A percentile compares a stretch with the other conserved stretches of the same genome.
These are phyloP conservation scores for Crotalus tigris DNA, from an alignment of 2,113 vertebrate species.

Conservation along the genomic window DNA sequence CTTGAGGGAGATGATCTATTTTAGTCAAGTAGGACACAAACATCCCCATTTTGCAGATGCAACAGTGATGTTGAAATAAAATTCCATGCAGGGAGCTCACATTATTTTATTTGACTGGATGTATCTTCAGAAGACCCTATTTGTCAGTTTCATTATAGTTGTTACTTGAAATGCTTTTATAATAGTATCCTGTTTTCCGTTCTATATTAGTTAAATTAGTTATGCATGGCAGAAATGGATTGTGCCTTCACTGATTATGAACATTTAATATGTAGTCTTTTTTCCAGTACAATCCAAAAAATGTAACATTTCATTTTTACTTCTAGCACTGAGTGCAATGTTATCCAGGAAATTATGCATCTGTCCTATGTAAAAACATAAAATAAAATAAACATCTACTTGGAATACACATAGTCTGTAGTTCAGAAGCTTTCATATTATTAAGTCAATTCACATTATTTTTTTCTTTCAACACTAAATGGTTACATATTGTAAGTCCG, in stretches of 20 bases:
- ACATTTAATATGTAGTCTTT: not conserved
- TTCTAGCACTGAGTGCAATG: slow-evolving; percentile 49
- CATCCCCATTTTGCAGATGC: not conserved
- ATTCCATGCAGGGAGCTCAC: not conserved
- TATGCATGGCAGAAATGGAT: slow-evolving; percentile 58
- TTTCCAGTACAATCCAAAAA: slow-evolving; percentile 38
- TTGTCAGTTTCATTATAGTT: slow-evolving; percentile 31
- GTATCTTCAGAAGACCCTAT: slow-evolving; percentile 9
- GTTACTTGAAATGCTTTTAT: slow-evolving; percentile 17
- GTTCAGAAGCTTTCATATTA: slow-evolving; percentile 34
- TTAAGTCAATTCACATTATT: slow-evolving; percentile 61
- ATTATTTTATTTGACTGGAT: not conserved
- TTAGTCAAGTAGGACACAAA: not conserved
- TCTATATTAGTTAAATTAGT: slow-evolving; percentile 32
- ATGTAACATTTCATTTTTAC: slow-evolving; percentile 48
- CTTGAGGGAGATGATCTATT: not conserved
- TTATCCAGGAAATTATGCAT: slow-evolving; percentile 61
- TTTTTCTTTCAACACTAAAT: slow-evolving; percentile 50
- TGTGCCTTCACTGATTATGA: slow-evolving; percentile 2
- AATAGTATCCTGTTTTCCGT: slow-evolving; percentile 45
- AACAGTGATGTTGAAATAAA: not conserved
- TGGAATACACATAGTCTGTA: not conserved
- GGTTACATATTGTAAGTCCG: slow-evolving; percentile 57
- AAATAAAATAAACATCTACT: not conserved
- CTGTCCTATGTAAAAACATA: slow-evolving; percentile 28